A percentile compares a stretch with the other conserved stretches of the same genome.
Evolutionary conservation across 2,797 vertebrate species (phyloP).

Genomic region (Sarcophilus harrisii): DNA sequence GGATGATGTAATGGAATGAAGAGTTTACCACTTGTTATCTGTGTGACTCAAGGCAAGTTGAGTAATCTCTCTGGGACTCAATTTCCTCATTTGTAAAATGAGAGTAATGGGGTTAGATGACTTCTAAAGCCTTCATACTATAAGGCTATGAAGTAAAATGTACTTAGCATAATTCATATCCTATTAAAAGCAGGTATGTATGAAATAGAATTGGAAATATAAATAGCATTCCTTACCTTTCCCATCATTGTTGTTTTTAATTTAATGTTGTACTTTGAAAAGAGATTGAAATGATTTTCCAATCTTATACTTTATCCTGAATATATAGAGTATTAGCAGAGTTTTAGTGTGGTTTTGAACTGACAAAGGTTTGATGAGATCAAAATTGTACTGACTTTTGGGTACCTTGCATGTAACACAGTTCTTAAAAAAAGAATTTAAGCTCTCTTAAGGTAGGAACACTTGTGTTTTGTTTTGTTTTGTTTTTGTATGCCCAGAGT

Average conservation of each 20-base stretch:
- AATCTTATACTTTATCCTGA: background rate
- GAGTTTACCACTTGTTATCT: background rate
- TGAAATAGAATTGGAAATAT: background rate
- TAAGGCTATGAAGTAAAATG: background rate
- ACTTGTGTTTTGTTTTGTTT: background rate
- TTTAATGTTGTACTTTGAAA: background rate
- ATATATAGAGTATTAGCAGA: background rate
- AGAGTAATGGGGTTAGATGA: background rate
- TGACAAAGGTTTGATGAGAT: background rate
- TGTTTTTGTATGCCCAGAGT: background rate
- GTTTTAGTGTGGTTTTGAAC: background rate
- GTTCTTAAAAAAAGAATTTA: background rate
- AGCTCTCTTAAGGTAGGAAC: background rate
- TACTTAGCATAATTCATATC: background rate
- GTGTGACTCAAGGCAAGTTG: background rate
- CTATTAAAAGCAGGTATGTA: background rate
- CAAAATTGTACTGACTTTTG: background rate
- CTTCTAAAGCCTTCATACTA: background rate
- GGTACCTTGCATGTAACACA: background rate
- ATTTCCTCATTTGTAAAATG: background rate
- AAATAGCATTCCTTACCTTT: background rate
- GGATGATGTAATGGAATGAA: background rate
- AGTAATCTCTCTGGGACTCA: background rate
- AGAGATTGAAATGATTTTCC: background rate
- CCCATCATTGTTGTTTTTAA: background rate